A percentile compares a stretch with the other conserved stretches of the same genome.
Evolutionary conservation across 2,113 vertebrate genomes (phyloP).

Genomic region (Symphodus melops): DNA sequence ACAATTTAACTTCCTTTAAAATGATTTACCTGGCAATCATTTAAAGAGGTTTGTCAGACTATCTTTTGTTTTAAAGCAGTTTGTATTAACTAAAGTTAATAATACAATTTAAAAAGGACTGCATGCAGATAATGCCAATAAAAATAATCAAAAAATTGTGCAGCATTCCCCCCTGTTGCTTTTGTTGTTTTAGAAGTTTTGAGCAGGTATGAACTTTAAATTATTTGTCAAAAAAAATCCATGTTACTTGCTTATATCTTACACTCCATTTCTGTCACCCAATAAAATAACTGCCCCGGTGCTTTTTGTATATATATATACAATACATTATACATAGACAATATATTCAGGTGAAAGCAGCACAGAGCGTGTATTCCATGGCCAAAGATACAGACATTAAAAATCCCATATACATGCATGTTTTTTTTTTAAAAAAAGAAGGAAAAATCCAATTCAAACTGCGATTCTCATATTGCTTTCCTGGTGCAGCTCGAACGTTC

Average conservation of each 20-base stretch:
- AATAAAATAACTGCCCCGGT: constrained; percentile 13
- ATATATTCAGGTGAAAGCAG: constrained; percentile 41
- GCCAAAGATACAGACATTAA: constrained; percentile 52
- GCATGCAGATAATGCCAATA: constrained; percentile 25
- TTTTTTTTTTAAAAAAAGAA: constrained; percentile 4
- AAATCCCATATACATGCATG: constrained; percentile 56
- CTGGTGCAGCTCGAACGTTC: constrained; percentile 50
- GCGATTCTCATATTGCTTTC: constrained; percentile 53
- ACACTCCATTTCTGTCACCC: constrained; percentile 32
- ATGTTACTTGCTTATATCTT: constrained; percentile 11
- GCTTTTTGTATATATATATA: constrained; percentile 47
- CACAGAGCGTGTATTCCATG: constrained; percentile 36
- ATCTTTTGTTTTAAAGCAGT: too few relatives aligned
- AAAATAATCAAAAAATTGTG: constrained; percentile 8
- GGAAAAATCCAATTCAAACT: constrained; percentile 54
- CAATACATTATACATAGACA: too few relatives aligned
- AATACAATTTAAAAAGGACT: neutral
- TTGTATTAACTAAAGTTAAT: too few relatives aligned
- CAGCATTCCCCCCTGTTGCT: neutral
- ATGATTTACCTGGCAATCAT: too few relatives aligned
- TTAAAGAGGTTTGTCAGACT: too few relatives aligned
- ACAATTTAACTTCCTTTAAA: too few relatives aligned
- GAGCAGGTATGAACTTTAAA: constrained; percentile 12
- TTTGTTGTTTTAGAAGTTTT: constrained; percentile 10
- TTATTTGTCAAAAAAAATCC: constrained; percentile 34